phyloP scores from a whole-genome alignment of 1,140 invertebrate genomes.

The Phthorimaea operculella region DNA sequence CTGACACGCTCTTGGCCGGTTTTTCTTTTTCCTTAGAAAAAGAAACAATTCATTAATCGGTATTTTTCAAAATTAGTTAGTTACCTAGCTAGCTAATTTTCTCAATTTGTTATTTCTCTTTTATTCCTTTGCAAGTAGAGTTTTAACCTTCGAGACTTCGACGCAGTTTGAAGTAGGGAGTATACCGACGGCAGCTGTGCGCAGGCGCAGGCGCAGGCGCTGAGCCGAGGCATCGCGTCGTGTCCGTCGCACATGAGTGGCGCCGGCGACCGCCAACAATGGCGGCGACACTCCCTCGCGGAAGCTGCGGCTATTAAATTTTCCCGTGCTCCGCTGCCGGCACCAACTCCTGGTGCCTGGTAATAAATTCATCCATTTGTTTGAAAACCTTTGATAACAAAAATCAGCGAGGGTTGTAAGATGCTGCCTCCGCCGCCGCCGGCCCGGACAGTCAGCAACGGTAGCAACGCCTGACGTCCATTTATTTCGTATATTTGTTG shows the following conservation, averaged over 20 bases:
- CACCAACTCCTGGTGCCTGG: slow-evolving; percentile 19
- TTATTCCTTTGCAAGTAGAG: too few relatives aligned
- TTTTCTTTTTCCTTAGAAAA: too few relatives aligned
- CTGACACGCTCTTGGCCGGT: too few relatives aligned
- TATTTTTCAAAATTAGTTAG: too few relatives aligned
- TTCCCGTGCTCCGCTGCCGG: slow-evolving; percentile 28
- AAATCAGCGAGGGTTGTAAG: not conserved
- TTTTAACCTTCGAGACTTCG: too few relatives aligned
- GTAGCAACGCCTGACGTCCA: not conserved
- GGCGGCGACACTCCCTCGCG: slow-evolving; percentile 44
- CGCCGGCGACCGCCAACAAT: slow-evolving; percentile 25
- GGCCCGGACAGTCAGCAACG: not conserved
- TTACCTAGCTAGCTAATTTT: too few relatives aligned
- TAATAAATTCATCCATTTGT: not conserved
- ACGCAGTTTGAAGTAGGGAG: too few relatives aligned
- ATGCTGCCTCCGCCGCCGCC: not conserved
- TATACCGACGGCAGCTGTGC: too few relatives aligned
- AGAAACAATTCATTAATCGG: too few relatives aligned
- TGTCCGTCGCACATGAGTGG: slow-evolving; percentile 35
- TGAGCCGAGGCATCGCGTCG: slow-evolving; percentile 18
- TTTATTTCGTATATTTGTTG: too few relatives aligned
- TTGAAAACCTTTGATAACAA: not conserved
- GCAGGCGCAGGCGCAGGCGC: slow-evolving; percentile 8
- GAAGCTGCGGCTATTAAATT: slow-evolving; percentile 51
- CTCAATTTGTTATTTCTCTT: too few relatives aligned